These are phyloP conservation scores for Perizoma affinitatum DNA, from an alignment of 2,888 invertebrate species.

Conservation along the genomic window DNA sequence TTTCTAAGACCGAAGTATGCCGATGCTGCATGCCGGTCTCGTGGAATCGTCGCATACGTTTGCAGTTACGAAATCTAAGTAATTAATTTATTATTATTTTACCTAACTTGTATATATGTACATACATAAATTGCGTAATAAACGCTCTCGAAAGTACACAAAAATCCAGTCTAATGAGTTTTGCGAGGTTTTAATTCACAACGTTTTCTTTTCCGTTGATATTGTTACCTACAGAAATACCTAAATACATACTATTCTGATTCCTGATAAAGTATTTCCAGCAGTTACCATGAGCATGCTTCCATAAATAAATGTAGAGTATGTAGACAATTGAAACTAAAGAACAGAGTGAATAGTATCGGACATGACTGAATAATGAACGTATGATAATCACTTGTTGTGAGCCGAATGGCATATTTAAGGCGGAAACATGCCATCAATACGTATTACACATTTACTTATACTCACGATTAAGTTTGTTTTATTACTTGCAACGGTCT, in stretches of 20 bases:
- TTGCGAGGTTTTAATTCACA: conserved; percentile 11
- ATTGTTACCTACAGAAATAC: too few relatives aligned
- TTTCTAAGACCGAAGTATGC: conserved; percentile 53
- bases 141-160: conserved; percentile 21
- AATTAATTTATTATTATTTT: conserved; percentile 20
- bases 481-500: conserved; percentile 14
- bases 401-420: conserved; percentile 67
- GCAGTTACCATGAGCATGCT: background rate
- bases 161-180: conserved; percentile 17
- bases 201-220: conserved; percentile 11
- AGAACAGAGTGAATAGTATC: conserved; percentile 58
- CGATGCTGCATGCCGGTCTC: conserved; percentile 25
- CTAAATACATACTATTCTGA: too few relatives aligned
- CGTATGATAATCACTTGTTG: conserved; percentile 67
- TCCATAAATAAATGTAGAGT: conserved; percentile 14
- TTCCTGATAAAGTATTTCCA: background rate
- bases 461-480: conserved; percentile 18
- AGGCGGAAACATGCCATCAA: conserved; percentile 54
- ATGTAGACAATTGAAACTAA: conserved; percentile 60
- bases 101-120: conserved; percentile 15
- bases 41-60: conserved; percentile 26
- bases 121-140: conserved; percentile 23
- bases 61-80: conserved; percentile 27
- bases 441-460: conserved; percentile 38
- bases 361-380: conserved; percentile 68